These are phyloP conservation scores for Ectemnius cavifrons DNA, from an alignment of 2,888 invertebrate genomes.

Conservation along the genomic window DNA sequence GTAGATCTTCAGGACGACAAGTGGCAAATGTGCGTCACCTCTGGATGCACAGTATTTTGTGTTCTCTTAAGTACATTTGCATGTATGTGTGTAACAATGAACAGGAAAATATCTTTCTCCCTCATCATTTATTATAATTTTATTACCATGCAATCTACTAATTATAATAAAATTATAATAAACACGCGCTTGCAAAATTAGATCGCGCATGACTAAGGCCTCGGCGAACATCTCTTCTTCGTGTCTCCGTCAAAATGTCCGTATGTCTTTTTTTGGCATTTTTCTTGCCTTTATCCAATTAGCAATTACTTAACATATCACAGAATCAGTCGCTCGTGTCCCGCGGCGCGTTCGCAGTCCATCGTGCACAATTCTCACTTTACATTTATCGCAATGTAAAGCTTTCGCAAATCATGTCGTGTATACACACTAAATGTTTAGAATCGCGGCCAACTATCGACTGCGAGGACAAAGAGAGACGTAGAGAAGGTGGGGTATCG, in stretches of 20 bases:
- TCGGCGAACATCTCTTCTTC: constrained; percentile 31
- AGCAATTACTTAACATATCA: constrained; percentile 49
- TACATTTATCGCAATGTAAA: constrained; percentile 16
- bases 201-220: constrained; percentile 48
- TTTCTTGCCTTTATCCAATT: constrained; percentile 14
- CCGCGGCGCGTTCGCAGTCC: too few relatives aligned
- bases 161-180: constrained; percentile 48
- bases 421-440: too few relatives aligned
- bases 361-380: too few relatives aligned
- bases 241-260: not conserved
- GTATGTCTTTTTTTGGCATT: constrained; percentile 6
- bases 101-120: constrained; percentile 5
- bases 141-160: constrained; percentile 37
- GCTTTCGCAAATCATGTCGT: too few relatives aligned
- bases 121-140: constrained; percentile 37
- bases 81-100: not conserved
- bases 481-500: too few relatives aligned
- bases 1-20: too few relatives aligned
- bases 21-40: too few relatives aligned
- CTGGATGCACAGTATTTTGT: too few relatives aligned
- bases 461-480: too few relatives aligned
- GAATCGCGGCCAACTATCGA: too few relatives aligned
- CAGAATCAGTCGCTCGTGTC: constrained; percentile 24
- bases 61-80: too few relatives aligned
- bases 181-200: constrained; percentile 41